phyloP scores from a whole-genome alignment of 2,888 invertebrate genomes.

The Neoaliturus tenellus region DNA sequence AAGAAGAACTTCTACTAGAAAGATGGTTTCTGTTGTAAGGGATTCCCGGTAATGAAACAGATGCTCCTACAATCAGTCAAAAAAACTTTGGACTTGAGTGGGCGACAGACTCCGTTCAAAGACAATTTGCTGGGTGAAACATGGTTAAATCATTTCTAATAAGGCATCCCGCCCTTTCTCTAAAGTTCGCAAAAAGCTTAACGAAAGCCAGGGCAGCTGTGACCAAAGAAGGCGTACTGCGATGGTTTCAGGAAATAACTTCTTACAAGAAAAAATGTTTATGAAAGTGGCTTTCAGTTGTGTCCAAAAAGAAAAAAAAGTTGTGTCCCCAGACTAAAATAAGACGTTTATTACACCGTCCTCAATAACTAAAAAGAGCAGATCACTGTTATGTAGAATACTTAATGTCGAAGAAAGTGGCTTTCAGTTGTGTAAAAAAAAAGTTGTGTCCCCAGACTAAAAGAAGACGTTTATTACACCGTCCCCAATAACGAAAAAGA shows the following conservation, averaged over 20 bases:
- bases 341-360: neutral
- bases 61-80: neutral
- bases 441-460: slow-evolving; percentile 61
- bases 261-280: neutral
- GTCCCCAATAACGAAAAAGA: slow-evolving; percentile 67
- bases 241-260: neutral
- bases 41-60: slow-evolving; percentile 1
- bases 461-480: slow-evolving; percentile 67
- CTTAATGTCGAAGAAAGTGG: slow-evolving; percentile 68
- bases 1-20: neutral
- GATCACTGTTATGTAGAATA: slow-evolving; percentile 63
- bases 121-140: neutral
- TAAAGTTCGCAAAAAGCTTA: neutral
- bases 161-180: neutral
- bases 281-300: slow-evolving; percentile 68
- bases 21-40: neutral
- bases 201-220: slow-evolving; percentile 17
- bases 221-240: slow-evolving; percentile 55
- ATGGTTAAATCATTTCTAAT: neutral
- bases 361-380: slow-evolving; percentile 67
- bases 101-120: neutral
- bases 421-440: slow-evolving; percentile 68
- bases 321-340: slow-evolving; percentile 59
- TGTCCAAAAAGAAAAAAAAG: slow-evolving; percentile 66
- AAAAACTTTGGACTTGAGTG: neutral